Base-by-base conservation (phyloP, 2,888 invertebrate genomes). In the Dendrolimus houi region DNA sequence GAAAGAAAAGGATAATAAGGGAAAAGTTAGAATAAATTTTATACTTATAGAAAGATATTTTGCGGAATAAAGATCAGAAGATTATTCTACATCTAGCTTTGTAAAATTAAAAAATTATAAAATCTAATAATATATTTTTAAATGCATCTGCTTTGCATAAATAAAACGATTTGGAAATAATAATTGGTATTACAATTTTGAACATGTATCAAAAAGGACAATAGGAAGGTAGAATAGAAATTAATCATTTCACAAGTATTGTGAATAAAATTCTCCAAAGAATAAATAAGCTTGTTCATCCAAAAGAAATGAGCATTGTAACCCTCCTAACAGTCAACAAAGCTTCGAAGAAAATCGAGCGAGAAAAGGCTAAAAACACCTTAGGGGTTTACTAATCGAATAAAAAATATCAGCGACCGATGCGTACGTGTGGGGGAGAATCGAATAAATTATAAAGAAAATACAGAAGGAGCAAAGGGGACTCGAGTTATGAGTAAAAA, bases 331-430 rank as follows among this genome's bases (percentile, higher is more conserved):
- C 86, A 89, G 88, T 88, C 88, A 89, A 90, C 89, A 89, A 89
- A 87, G 88, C 89, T 87, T 87, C 82, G 87, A 91, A 89, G 90
- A 90, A 91, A 91, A 91, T 90, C 88, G 89, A 88, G 85, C 90
- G 89, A 90, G 90, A 91, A 91, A 91, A 89, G 89, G 87, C 91
- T 91, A 91, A 91, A 91, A 91, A 91, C 91, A 91, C 91, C 91
- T 91, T 87, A 83, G 91, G 91, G 91, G 91, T 88, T 90, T 91
- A 89, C 91, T 91, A 91, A 91, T 91, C 91, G 91, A 91, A 91
- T 91, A 91, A 91, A 91, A 89, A 91, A 91, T 91, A 91, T 91
- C 91, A 90, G 90, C 89, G 89, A 85, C 88, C 88, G 85, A 89
- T 88, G 88, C 85, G 87, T 85, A 86, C 86, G 87, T 87, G 77